phyloP scores from a whole-genome alignment of 2,888 invertebrate species.

The Morinoia aosen region DNA sequence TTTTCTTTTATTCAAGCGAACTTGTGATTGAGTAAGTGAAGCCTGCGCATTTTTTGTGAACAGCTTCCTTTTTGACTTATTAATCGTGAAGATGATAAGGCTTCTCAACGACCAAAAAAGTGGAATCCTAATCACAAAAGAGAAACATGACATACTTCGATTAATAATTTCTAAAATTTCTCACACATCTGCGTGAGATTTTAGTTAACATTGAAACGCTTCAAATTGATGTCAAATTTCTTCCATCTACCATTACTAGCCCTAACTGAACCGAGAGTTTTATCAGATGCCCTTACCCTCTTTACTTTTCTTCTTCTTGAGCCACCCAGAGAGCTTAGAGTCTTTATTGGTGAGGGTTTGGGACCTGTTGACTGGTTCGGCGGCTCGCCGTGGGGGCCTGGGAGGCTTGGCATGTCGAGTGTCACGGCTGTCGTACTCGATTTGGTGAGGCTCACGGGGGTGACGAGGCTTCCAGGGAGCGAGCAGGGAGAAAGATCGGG shows the following conservation, averaged over 20 bases:
- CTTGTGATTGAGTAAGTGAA: background rate
- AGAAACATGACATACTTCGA: background rate
- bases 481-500: slow-evolving; percentile 64
- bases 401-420: slow-evolving; percentile 62
- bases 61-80: background rate
- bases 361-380: slow-evolving; percentile 65
- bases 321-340: slow-evolving; percentile 67
- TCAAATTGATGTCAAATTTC: background rate
- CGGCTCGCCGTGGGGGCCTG: slow-evolving; percentile 67
- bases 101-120: background rate
- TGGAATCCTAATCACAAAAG: too few relatives aligned
- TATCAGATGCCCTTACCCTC: slow-evolving; percentile 61
- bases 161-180: background rate
- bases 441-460: slow-evolving; percentile 61
- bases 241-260: background rate
- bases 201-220: background rate
- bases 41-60: background rate
- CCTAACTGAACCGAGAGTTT: background rate
- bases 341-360: slow-evolving; percentile 68
- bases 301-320: slow-evolving; percentile 62
- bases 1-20: background rate
- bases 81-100: background rate
- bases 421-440: slow-evolving; percentile 64
- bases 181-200: background rate
- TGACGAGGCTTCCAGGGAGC: slow-evolving; percentile 66